Conservation (phyloP, 2,797 vertebrate genomes). For the Emydoidea blandingii region DNA sequence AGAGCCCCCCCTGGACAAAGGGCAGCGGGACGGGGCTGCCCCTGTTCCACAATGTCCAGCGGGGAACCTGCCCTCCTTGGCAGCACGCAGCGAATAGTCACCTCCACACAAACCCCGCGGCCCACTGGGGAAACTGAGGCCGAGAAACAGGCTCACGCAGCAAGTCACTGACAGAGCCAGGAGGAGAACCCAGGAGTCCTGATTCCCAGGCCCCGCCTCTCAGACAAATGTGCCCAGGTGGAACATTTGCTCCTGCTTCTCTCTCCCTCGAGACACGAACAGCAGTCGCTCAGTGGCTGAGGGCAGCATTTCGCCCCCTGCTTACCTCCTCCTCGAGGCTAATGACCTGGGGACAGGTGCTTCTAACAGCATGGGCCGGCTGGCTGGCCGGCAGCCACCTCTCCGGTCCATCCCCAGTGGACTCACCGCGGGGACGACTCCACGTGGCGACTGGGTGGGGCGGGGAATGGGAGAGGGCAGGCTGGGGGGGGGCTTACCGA, state of each 20-base stretch:
- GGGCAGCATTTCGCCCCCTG: background rate
- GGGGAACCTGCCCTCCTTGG: no score
- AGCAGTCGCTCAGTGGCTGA: background rate
- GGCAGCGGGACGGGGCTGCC: background rate
- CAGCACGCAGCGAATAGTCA: no score
- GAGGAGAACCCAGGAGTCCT: background rate
- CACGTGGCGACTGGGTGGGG: background rate
- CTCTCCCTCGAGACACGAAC: background rate
- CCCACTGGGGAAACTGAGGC: background rate
- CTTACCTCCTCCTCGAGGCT: background rate
- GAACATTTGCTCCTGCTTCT: background rate
- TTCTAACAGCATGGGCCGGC: background rate
- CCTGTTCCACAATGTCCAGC: background rate
- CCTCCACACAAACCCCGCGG: background rate
- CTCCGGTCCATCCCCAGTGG: no score
- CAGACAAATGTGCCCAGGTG: background rate
- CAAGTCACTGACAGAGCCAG: background rate
- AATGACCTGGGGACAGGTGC: background rate
- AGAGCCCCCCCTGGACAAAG: background rate
- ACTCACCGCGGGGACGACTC: background rate
- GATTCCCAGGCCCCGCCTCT: background rate
- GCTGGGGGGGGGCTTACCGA: slow-evolving; percentile 84
- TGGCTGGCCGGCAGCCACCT: no score
- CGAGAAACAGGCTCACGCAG: background rate
- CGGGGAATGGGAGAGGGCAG: no score